Evolutionary conservation across 2,797 vertebrate genomes (phyloP).

Genomic region (Calcarius lapponicus): DNA sequence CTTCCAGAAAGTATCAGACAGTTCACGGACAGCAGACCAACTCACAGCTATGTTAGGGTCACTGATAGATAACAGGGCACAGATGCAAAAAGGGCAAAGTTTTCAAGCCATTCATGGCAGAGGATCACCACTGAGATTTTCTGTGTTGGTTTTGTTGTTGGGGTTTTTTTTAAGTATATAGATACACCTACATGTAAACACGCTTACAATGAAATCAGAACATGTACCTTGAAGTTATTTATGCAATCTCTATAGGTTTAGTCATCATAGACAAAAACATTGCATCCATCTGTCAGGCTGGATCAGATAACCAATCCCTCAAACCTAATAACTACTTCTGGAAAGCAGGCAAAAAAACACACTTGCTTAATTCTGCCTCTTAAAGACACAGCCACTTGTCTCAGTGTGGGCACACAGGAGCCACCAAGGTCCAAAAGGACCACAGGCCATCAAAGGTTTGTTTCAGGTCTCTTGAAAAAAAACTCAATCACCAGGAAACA

Average conservation of each 20-base stretch:
- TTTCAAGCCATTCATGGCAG: background rate
- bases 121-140: background rate
- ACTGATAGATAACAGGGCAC: background rate
- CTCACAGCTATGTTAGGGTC: background rate
- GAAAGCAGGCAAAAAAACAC: background rate
- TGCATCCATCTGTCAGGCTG: conserved; percentile 27
- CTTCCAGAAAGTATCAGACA: background rate
- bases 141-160: background rate
- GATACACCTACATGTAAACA: background rate
- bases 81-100: background rate
- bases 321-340: background rate
- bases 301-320: background rate
- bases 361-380: background rate
- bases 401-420: background rate
- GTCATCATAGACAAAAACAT: conserved; percentile 41
- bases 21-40: background rate
- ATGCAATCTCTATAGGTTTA: conserved; percentile 8
- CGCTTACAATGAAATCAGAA: background rate
- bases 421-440: background rate
- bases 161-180: background rate
- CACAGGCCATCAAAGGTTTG: background rate
- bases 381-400: background rate
- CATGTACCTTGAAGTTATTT: background rate
- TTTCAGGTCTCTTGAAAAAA: background rate
- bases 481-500: background rate